Base-by-base conservation (phyloP, 92 coral and sea anemone genomes). In the Pocillopora grandis region DNA sequence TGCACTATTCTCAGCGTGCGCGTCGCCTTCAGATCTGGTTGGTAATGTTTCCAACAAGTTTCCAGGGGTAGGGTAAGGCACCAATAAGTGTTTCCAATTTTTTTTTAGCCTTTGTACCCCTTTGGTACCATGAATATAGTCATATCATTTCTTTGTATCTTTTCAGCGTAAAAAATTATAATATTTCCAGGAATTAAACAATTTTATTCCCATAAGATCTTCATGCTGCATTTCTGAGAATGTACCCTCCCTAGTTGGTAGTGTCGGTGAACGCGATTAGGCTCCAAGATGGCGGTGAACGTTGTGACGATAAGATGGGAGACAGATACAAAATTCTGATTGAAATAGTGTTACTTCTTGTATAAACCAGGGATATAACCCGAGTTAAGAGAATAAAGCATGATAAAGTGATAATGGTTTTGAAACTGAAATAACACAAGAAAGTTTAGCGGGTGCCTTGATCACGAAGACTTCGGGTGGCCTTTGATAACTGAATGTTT, bases 211-310 rank as follows among this genome's bases (percentile, higher is more conserved):
- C 10, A 21, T 31, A 33, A 80, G 62, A 61, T 12, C 14, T 9
- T 42, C 11, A 77, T 4, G 20, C 5, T 2, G 48, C 15, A 1
- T 0, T 33, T 0, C 17, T 36, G 15, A 37, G 9, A 37, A 69
- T 36, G n/a, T 55, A 56, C 59, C 85, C 77, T 72, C 76, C 77
- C 85, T 15, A 0, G 48, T n/a, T 81, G 77, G 56, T 61, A 49
- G 52, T 78, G 17, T 11, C 56, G 31, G 27, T 55, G 75, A 17
- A n/a, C 1, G 17, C 12, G 19, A 13, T 4, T 2, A 6, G 85
- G 77, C 77, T 71, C 85, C 85, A 81, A 81, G 77, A 81, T 81
- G 85, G 85, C 85, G 85, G 70, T 37, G 16, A 59, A 37, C 1
- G 5, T 42, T 3, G 14, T 58, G 75, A 19, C 71, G 77, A 81